Percentiles rank a stretch among this genome's conserved stretches.
Conservation (phyloP, 2,888 invertebrate species). For the Meta bourneti region DNA sequence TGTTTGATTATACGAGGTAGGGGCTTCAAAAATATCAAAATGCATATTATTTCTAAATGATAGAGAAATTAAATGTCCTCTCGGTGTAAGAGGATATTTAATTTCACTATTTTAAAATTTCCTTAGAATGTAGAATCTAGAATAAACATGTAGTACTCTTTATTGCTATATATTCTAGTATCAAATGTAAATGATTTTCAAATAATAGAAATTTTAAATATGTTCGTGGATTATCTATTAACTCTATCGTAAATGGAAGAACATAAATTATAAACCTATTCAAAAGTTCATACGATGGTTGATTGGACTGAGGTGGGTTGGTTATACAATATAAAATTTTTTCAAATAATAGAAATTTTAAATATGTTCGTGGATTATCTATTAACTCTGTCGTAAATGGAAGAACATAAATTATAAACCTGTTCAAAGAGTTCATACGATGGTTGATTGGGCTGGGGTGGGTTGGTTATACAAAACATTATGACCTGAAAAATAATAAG, state of each 20-base stretch:
- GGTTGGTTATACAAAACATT: conserved; percentile 94
- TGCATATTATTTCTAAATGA: too few species aligned
- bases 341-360: not conserved
- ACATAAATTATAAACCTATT: too few species aligned
- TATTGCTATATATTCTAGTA: not conserved
- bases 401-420: conserved; percentile 75
- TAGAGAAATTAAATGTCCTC: too few species aligned
- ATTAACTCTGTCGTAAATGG: too few species aligned
- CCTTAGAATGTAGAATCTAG: not conserved
- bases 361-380: too few species aligned
- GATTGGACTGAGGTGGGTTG: conserved; percentile 90
- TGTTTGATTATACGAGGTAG: not conserved
- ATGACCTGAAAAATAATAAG: conserved; percentile 84
- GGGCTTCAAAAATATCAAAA: not conserved
- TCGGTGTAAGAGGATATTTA: too few species aligned
- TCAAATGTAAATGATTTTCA: not conserved
- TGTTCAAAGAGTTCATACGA: conserved; percentile 89
- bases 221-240: too few species aligned
- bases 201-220: not conserved
- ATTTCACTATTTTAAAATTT: not conserved
- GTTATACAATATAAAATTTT: conserved; percentile 91
- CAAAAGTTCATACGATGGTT: conserved; percentile 92
- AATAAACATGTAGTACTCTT: not conserved
- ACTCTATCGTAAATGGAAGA: too few species aligned
- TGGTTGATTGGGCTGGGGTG: conserved; percentile 91